Base-by-base conservation (phyloP, 2,113 vertebrate species). In the Pseudolaguvia tuberculata region DNA sequence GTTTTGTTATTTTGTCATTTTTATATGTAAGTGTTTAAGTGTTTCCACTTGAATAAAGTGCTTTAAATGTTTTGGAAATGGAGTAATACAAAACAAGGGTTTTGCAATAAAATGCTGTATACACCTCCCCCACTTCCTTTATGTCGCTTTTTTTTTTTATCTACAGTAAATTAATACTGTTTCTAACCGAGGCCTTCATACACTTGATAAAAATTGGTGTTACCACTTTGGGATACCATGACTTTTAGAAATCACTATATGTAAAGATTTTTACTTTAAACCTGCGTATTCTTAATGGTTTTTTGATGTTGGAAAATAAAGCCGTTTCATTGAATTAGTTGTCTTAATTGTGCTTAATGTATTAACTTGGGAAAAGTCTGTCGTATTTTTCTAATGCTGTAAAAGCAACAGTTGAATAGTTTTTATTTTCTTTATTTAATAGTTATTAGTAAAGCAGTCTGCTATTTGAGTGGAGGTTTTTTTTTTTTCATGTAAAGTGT, bases 21-120 rank as follows among this genome's bases (percentile, higher is more conserved):
- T 48, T 66, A 71, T 66, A 67, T 78, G 80, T 65, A 78, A 51
- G 58, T 58, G 20, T 53, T 68, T 53, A 39, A 45, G 52, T 18
- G 45, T 50, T 45, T 75, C 59, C 52, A 71, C 51, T 52, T 72
- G 52, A 79, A 76, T 79, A 79, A 79, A 79, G 59, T 55, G 15
- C 62, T 71, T 66, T 71, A 72, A 59, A 59, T 66, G 21, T 75
- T 52, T 56, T 50, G 50, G 72, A 48, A 27, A 57, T 70, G 70
- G 69, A 73, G 52, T 69, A 66, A 62, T 74, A 39, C n/a, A 62
- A 62, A 45, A 62, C 17, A 45, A 73, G 18, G 48, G 73, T 66
- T 55, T 63, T 52, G 4, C 48, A 45, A 17, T 12, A 31, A 53
- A 20, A 52, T 52, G 12, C 50, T 35, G 48, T 35, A 48, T 11